Percentiles rank a stretch among this genome's conserved stretches.
Evolutionary conservation across 2,113 vertebrate genomes (phyloP).

Genomic region (Myanophis thanlyinensis): DNA sequence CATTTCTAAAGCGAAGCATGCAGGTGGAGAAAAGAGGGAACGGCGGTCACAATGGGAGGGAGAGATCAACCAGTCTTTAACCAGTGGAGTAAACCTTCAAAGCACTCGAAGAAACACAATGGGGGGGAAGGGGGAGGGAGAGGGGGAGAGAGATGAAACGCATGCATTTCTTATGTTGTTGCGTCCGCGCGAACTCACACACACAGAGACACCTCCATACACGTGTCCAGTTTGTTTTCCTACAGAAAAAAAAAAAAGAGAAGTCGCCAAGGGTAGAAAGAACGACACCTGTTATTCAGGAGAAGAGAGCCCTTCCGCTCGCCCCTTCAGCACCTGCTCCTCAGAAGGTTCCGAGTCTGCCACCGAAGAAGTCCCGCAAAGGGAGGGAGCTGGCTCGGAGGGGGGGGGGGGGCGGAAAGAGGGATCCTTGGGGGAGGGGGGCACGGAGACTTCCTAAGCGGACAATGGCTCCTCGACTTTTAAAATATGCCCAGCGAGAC

Average conservation of each 20-base stretch:
- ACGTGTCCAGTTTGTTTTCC: constrained; percentile 26
- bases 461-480: neutral
- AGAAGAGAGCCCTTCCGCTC: neutral
- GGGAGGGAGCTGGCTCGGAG: neutral
- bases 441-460: neutral
- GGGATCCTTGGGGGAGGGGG: too few species aligned
- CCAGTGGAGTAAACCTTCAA: neutral
- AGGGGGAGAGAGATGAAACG: neutral
- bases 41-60: neutral
- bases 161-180: neutral
- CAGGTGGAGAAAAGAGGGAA: neutral
- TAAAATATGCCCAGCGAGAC: neutral
- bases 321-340: neutral
- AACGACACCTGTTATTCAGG: neutral
- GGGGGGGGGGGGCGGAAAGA: too few species aligned
- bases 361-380: neutral
- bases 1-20: neutral
- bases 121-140: neutral
- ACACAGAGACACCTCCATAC: neutral
- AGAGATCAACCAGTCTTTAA: neutral
- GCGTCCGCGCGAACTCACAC: neutral
- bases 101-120: neutral
- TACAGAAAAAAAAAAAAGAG: neutral
- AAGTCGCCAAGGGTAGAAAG: neutral
- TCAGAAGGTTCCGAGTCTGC: neutral